Evolutionary conservation across 2,888 invertebrate genomes (phyloP).

Genomic region (Pammene fasciana): DNA sequence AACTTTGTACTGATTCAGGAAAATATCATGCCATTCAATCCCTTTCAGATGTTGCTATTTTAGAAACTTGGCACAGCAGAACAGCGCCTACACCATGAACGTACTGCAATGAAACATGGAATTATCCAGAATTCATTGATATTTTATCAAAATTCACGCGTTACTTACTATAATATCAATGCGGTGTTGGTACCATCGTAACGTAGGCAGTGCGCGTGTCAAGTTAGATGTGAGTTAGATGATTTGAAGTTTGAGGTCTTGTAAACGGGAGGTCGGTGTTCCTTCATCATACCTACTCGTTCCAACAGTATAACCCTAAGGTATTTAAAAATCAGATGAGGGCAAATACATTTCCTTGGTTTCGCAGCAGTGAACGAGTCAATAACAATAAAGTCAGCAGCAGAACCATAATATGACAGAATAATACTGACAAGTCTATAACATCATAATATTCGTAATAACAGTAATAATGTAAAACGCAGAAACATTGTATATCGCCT

Average conservation of each 20-base stretch:
- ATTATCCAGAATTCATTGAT: constrained; percentile 14
- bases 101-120: constrained; percentile 33
- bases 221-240: no score
- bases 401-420: constrained; percentile 7
- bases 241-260: no score
- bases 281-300: no score
- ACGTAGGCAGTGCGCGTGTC: no score
- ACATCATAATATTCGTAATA: background rate
- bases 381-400: background rate
- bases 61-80: constrained; percentile 64
- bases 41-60: constrained; percentile 76
- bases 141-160: background rate
- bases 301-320: no score
- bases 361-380: background rate
- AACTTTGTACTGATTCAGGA: constrained; percentile 79
- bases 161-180: no score
- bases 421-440: constrained; percentile 2
- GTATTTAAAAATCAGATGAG: no score
- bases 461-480: background rate
- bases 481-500: background rate
- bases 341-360: no score
- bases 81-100: constrained; percentile 44
- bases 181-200: no score
- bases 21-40: constrained; percentile 66
- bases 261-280: no score